Evolutionary conservation across 2,888 invertebrate genomes (phyloP).

Genomic region (Branchipolynoe longqiensis): DNA sequence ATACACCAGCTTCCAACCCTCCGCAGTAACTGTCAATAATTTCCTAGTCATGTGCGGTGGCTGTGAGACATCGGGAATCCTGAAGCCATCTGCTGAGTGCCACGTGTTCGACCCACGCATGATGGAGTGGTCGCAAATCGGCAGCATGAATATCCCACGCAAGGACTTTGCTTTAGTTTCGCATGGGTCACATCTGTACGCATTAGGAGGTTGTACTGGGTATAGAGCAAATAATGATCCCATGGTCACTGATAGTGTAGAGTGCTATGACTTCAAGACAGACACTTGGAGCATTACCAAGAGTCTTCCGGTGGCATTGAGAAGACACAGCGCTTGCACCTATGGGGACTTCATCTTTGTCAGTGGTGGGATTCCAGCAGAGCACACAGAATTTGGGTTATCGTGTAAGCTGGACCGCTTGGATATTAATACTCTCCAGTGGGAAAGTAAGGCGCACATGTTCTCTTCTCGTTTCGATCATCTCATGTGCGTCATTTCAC

Average conservation of each 20-base stretch:
- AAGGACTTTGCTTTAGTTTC: neutral
- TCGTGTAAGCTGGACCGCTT: conserved; percentile 26
- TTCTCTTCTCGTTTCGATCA: conserved; percentile 6
- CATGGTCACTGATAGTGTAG: neutral
- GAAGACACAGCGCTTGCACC: conserved; percentile 30
- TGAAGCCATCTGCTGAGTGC: conserved; percentile 5
- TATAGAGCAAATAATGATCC: conserved; percentile 11
- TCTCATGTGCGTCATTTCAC: conserved; percentile 8
- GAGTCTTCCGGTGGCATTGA: neutral
- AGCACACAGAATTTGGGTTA: neutral
- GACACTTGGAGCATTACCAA: neutral
- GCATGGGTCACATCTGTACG: neutral
- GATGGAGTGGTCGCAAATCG: neutral
- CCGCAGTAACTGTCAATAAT: conserved; percentile 14
- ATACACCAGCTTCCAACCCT: conserved; percentile 15
- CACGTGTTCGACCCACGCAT: conserved; percentile 10
- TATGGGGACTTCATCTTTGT: neutral
- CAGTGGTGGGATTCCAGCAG: conserved; percentile 14
- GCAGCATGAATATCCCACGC: neutral
- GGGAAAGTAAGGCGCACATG: conserved; percentile 8
- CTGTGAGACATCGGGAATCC: neutral
- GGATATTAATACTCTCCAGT: neutral
- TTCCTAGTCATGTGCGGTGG: conserved; percentile 18
- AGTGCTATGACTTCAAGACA: neutral
- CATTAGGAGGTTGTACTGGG: conserved; percentile 14